These are phyloP conservation scores for Scolopax bukidnonensis DNA, from an alignment of 2,797 vertebrate species.

Conservation along the genomic window DNA sequence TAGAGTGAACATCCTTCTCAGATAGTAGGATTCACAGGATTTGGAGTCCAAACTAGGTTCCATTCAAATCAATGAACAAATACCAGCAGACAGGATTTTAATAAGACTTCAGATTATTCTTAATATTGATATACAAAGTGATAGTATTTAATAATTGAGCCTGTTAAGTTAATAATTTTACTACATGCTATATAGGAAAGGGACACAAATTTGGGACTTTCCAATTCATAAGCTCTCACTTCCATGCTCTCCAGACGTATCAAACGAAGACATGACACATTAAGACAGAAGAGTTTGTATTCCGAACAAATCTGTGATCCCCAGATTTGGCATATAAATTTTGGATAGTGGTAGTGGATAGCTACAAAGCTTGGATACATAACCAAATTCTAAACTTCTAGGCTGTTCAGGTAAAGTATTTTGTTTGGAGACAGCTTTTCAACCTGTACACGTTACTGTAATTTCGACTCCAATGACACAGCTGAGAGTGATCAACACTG, in stretches of 20 bases:
- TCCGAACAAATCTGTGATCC: neutral
- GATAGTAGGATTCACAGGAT: neutral
- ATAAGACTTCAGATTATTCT: neutral
- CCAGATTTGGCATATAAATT: neutral
- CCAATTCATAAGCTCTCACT: neutral
- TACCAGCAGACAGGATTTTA: neutral
- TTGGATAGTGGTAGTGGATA: neutral
- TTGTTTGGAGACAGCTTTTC: neutral
- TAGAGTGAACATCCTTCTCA: neutral
- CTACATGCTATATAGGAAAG: neutral
- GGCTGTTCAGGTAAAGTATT: neutral
- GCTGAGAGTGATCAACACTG: neutral
- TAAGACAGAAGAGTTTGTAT: neutral
- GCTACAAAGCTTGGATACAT: neutral
- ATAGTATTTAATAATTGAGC: neutral
- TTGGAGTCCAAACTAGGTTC: neutral
- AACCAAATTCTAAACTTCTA: neutral
- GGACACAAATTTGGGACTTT: neutral
- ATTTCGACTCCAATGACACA: neutral
- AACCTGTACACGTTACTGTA: neutral
- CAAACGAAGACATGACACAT: neutral
- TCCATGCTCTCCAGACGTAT: neutral
- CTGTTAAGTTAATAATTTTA: neutral
- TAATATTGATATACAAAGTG: neutral
- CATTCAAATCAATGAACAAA: neutral